phyloP scores from a whole-genome alignment of 2,888 invertebrate species.

The Panorpa germanica region DNA sequence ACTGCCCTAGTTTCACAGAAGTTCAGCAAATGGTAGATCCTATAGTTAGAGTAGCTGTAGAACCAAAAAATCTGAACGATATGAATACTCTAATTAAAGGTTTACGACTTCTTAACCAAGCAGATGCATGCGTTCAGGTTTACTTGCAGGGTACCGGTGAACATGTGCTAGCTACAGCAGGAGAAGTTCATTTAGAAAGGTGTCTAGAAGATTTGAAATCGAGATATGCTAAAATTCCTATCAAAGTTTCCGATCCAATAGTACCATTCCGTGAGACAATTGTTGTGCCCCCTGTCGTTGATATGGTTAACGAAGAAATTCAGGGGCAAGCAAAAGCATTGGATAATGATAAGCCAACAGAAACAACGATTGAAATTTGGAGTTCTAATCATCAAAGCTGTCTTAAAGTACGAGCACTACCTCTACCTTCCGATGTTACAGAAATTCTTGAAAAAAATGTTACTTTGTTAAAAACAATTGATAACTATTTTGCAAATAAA shows the following conservation, averaged over 20 bases:
- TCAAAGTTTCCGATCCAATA: slow-evolving; percentile 88
- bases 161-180: slow-evolving; percentile 84
- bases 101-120: slow-evolving; percentile 74
- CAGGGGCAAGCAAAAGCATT: slow-evolving; percentile 27
- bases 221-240: slow-evolving; percentile 65
- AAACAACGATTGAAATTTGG: slow-evolving; percentile 34
- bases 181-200: slow-evolving; percentile 91
- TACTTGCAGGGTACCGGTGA: slow-evolving; percentile 87
- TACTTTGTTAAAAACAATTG: slow-evolving; percentile 49
- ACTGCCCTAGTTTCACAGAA: slow-evolving; percentile 78
- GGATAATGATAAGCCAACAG: slow-evolving; percentile 24
- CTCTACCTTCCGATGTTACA: slow-evolving; percentile 54
- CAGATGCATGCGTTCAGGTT: slow-evolving; percentile 85
- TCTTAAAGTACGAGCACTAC: slow-evolving; percentile 56
- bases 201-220: slow-evolving; percentile 80
- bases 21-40: slow-evolving; percentile 60
- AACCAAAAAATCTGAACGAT: slow-evolving; percentile 65
- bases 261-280: slow-evolving; percentile 94
- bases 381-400: slow-evolving; percentile 54
- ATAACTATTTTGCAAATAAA: slow-evolving; percentile 34
- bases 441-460: slow-evolving; percentile 49
- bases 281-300: slow-evolving; percentile 55
- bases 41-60: slow-evolving; percentile 84
- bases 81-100: slow-evolving; percentile 55
- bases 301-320: slow-evolving; percentile 74